Conservation (phyloP, 2,113 vertebrate species). For the Podarcis cretensis region DNA sequence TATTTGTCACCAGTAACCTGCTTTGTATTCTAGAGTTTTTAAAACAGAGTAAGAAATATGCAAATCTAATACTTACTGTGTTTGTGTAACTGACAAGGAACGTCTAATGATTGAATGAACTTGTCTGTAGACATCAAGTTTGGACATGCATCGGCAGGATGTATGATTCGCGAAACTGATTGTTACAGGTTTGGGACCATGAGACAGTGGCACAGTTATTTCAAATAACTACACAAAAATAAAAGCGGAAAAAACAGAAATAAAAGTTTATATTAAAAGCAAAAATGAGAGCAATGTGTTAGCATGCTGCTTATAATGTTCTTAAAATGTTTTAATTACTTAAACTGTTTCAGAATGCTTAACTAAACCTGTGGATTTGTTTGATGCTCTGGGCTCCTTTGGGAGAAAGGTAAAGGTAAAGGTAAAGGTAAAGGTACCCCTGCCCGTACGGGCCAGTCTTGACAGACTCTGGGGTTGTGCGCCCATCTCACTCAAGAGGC, state of each 20-base stretch:
- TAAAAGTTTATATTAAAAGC: neutral
- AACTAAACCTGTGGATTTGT: too few relatives aligned
- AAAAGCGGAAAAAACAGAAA: slow-evolving; percentile 38
- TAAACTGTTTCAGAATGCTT: too few relatives aligned
- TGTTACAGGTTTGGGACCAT: slow-evolving; percentile 92
- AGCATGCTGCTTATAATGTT: neutral
- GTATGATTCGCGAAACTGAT: slow-evolving; percentile 98
- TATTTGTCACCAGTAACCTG: neutral
- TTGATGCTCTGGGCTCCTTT: too few relatives aligned
- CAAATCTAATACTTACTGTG: slow-evolving; percentile 84
- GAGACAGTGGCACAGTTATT: slow-evolving; percentile 92
- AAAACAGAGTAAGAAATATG: neutral
- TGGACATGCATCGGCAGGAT: slow-evolving; percentile 94
- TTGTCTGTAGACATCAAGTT: slow-evolving; percentile 93
- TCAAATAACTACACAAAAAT: slow-evolving; percentile 88
- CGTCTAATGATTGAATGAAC: slow-evolving; percentile 96
- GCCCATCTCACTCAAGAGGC: too few relatives aligned
- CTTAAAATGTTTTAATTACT: too few relatives aligned
- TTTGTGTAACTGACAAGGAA: slow-evolving; percentile 81
- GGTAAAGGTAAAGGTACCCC: too few relatives aligned
- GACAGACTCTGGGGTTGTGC: too few relatives aligned
- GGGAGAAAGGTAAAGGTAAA: too few relatives aligned
- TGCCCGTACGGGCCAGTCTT: too few relatives aligned
- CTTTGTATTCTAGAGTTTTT: neutral
- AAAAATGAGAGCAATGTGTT: neutral